A percentile compares a stretch with the other conserved stretches of the same genome.
These are phyloP conservation scores for Amiota communis DNA, from an alignment of 2,888 invertebrate species.

Conservation along the genomic window DNA sequence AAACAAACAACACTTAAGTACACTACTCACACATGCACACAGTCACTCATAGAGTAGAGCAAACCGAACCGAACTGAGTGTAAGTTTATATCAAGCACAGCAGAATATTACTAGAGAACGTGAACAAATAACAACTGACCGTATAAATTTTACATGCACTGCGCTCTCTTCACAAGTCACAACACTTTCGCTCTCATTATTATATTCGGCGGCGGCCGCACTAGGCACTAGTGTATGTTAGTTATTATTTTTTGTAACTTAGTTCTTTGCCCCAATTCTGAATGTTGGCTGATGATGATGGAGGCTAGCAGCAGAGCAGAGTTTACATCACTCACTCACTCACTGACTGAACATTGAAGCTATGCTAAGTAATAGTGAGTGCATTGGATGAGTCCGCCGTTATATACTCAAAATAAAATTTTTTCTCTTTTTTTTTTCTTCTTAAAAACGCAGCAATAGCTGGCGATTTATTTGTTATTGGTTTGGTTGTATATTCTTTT, in stretches of 20 bases:
- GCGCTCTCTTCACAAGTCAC: background rate
- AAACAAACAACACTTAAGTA: background rate
- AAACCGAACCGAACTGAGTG: no score
- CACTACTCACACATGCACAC: background rate
- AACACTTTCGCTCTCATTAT: constrained; percentile 23
- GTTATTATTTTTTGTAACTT: background rate
- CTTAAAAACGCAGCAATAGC: background rate
- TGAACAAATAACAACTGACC: no score
- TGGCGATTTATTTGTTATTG: no score
- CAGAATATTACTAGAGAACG: no score
- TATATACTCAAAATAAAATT: background rate
- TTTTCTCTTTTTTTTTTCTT: background rate
- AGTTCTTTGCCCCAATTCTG: constrained; percentile 20
- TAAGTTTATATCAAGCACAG: no score
- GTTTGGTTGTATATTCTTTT: no score
- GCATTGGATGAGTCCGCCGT: background rate
- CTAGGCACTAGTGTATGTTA: background rate
- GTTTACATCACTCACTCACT: background rate
- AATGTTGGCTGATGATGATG: background rate
- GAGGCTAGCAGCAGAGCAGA: background rate
- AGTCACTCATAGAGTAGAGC: background rate
- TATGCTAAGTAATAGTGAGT: background rate
- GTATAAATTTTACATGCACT: background rate
- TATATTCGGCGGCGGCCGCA: background rate
- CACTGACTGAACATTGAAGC: background rate